Percentiles rank a stretch among this genome's conserved stretches.
Evolutionary conservation across 2,113 vertebrate species (phyloP).

Genomic region (Gymnogyps californianus): DNA sequence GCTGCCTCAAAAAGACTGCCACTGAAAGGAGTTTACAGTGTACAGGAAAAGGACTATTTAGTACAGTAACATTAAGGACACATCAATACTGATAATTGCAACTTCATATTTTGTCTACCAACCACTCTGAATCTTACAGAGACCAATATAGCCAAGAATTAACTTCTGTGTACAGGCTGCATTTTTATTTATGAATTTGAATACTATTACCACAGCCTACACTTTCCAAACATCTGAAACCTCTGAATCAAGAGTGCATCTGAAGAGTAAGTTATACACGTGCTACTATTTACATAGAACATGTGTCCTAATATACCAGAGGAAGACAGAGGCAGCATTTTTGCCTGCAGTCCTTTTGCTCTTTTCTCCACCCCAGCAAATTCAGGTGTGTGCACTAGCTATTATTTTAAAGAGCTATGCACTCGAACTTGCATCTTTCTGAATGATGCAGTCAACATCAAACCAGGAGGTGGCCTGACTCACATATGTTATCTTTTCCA

Average conservation of each 20-base stretch:
- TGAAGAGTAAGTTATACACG: not conserved
- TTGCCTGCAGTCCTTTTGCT: not conserved
- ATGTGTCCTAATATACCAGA: not conserved
- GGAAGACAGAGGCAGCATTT: not conserved
- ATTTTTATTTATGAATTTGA: not conserved
- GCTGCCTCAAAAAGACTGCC: not conserved
- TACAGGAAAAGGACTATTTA: not conserved
- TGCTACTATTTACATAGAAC: not conserved
- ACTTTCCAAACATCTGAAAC: not conserved
- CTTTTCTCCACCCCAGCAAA: not conserved
- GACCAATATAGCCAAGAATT: not conserved
- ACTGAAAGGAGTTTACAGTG: not conserved
- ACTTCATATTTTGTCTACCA: not conserved
- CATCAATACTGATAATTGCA: not conserved
- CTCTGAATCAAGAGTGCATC: not conserved
- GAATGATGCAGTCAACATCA: not conserved
- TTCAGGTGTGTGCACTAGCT: not conserved
- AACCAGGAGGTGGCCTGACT: not conserved
- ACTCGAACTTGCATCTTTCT: not conserved
- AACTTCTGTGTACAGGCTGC: not conserved
- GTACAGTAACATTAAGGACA: not conserved
- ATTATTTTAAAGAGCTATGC: not conserved
- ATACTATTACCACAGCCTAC: not conserved
- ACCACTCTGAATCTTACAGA: not conserved
- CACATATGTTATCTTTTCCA: not conserved